Conservation (phyloP, 2,797 vertebrate species). For the Heliangelus exortis region DNA sequence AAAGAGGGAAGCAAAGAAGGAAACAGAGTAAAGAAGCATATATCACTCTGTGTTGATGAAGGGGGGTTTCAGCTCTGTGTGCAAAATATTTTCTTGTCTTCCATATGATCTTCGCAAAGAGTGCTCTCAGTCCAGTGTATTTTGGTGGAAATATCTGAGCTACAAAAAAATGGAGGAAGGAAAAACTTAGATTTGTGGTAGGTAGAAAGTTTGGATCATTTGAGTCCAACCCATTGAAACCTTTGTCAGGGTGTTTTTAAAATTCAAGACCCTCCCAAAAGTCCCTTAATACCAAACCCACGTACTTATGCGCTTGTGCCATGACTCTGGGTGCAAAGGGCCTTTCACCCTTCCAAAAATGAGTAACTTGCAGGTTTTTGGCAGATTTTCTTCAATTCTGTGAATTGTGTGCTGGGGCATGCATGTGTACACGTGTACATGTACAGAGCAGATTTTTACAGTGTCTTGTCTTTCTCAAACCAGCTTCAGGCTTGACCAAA, state of each 20-base stretch:
- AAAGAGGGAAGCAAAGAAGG: not conserved
- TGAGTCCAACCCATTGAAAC: not conserved
- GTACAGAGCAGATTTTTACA: not conserved
- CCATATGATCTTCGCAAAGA: not conserved
- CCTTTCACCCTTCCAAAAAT: not conserved
- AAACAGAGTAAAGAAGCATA: not conserved
- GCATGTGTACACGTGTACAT: too few relatives aligned
- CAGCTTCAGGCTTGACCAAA: not conserved
- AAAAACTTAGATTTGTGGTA: not conserved
- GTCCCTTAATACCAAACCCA: not conserved
- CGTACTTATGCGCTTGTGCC: not conserved
- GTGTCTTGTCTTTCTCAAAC: not conserved
- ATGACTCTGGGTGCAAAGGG: not conserved
- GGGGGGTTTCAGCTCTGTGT: not conserved
- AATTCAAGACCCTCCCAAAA: not conserved
- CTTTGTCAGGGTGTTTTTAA: not conserved
- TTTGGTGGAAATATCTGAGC: not conserved
- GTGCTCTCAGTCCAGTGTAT: not conserved
- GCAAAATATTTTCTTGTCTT: not conserved
- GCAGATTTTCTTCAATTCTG: not conserved
- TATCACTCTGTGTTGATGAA: not conserved
- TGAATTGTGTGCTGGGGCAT: rapidly evolving
- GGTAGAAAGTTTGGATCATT: not conserved
- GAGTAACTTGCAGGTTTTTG: not conserved
- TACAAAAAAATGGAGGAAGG: not conserved